A percentile compares a stretch with the other conserved stretches of the same genome.
These are phyloP conservation scores for Mesocentrotus franciscanus DNA, from an alignment of 53 echinoderm and acorn worm genomes.

Conservation along the genomic window DNA sequence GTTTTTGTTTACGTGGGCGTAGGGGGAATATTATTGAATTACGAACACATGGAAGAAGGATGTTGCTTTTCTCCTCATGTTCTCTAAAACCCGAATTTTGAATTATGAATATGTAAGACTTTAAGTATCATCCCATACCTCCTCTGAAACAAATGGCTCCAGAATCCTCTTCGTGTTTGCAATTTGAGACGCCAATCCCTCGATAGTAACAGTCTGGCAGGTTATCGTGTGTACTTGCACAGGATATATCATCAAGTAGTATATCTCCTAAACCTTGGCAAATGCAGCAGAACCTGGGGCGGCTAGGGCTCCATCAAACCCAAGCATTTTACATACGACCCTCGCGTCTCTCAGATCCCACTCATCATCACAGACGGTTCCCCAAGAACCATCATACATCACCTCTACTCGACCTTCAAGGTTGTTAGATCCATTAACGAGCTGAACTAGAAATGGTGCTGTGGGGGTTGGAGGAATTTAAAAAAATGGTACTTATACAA, in stretches of 20 bases:
- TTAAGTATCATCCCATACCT: no score
- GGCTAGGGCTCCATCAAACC: neutral
- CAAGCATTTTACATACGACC: neutral
- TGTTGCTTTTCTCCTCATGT: no score
- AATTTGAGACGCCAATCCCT: no score
- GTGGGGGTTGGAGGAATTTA: neutral
- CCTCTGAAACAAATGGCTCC: no score
- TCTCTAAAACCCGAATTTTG: no score
- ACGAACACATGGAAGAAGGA: neutral
- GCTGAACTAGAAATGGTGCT: neutral
- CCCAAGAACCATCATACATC: slow-evolving; percentile 18
- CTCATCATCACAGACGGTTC: slow-evolving; percentile 27
- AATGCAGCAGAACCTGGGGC: neutral
- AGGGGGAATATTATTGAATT: no score
- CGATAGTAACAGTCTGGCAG: no score
- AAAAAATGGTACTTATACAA: neutral
- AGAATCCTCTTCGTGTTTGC: no score
- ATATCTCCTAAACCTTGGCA: slow-evolving; percentile 9
- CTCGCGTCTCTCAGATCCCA: neutral
- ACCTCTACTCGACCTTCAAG: slow-evolving; percentile 35
- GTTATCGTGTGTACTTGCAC: slow-evolving; percentile 50
- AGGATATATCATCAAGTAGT: slow-evolving; percentile 59
- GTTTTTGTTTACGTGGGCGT: no score
- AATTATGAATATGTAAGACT: no score
- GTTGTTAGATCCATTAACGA: neutral